Evolutionary conservation across 2,888 invertebrate species (phyloP).

Genomic region (Protonemura montana): DNA sequence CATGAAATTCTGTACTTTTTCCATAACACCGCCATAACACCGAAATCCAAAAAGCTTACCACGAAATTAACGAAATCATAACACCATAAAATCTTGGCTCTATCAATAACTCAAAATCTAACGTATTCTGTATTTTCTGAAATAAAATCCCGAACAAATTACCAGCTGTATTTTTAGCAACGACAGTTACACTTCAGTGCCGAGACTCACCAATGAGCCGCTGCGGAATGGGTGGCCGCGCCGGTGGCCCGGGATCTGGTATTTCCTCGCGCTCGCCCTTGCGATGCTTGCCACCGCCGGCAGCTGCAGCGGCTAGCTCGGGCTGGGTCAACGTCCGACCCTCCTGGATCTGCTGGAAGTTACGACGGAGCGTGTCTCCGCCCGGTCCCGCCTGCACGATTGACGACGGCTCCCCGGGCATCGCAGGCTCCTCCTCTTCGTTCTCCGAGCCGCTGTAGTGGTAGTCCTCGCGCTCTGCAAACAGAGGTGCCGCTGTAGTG

Average conservation of each 20-base stretch:
- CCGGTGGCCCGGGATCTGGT: constrained; percentile 86
- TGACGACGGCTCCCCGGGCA: constrained; percentile 93
- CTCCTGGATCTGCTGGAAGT: constrained; percentile 95
- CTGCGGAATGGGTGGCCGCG: constrained; percentile 88
- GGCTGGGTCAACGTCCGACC: constrained; percentile 67
- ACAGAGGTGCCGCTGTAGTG: neutral
- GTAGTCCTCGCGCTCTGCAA: constrained; percentile 61
- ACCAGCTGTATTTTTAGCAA: too few relatives aligned
- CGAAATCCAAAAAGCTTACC: too few relatives aligned
- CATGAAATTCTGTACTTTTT: too few relatives aligned
- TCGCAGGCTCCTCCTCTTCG: constrained; percentile 91
- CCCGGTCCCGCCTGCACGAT: constrained; percentile 85
- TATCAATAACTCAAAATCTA: too few relatives aligned
- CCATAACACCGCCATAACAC: too few relatives aligned
- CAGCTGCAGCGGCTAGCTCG: constrained; percentile 59
- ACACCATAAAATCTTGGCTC: too few relatives aligned
- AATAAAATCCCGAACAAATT: too few relatives aligned
- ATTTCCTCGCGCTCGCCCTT: constrained; percentile 59
- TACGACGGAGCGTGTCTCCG: constrained; percentile 94
- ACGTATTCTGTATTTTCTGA: too few relatives aligned
- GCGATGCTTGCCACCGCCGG: constrained; percentile 53
- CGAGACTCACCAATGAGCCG: constrained; percentile 77
- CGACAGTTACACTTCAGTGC: too few relatives aligned
- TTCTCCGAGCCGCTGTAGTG: constrained; percentile 96
- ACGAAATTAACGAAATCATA: too few relatives aligned